These are phyloP conservation scores for Myocastor coypus DNA, from an alignment of 2,113 vertebrate species.

Conservation along the genomic window DNA sequence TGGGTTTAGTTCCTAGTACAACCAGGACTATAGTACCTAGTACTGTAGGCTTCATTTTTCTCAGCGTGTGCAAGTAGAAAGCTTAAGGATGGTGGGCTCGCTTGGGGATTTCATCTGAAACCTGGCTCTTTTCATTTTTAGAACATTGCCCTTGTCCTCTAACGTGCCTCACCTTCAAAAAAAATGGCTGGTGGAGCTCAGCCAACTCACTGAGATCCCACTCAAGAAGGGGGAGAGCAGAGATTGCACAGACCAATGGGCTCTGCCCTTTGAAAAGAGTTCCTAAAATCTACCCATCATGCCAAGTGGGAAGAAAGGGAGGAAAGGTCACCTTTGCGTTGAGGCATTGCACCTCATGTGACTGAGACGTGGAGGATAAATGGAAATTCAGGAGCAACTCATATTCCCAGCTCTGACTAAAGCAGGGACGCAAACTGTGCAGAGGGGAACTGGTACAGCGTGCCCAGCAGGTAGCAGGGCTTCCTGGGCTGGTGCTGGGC, in stretches of 20 bases:
- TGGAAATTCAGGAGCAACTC: background rate
- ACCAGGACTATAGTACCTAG: background rate
- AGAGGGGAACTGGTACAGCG: background rate
- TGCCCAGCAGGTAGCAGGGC: background rate
- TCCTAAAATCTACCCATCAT: background rate
- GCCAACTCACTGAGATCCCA: background rate
- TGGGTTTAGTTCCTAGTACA: background rate
- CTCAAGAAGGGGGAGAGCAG: background rate
- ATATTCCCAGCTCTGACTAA: background rate
- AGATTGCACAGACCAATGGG: background rate
- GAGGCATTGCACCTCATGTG: background rate
- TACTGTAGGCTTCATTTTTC: background rate
- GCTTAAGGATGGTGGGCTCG: rapidly evolving
- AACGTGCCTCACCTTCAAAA: background rate
- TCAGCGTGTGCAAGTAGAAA: background rate
- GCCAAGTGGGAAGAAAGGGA: rapidly evolving
- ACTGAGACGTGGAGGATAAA: background rate
- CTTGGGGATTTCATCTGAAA: background rate
- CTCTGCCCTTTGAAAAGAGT: background rate
- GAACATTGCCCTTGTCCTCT: background rate
- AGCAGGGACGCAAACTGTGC: background rate
- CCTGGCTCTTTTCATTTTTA: background rate
- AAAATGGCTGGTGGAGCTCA: background rate
- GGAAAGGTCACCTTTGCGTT: background rate
- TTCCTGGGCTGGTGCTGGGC: background rate